Evolutionary conservation across 2,888 invertebrate species (phyloP).

Genomic region (Hanleya hanleyi): DNA sequence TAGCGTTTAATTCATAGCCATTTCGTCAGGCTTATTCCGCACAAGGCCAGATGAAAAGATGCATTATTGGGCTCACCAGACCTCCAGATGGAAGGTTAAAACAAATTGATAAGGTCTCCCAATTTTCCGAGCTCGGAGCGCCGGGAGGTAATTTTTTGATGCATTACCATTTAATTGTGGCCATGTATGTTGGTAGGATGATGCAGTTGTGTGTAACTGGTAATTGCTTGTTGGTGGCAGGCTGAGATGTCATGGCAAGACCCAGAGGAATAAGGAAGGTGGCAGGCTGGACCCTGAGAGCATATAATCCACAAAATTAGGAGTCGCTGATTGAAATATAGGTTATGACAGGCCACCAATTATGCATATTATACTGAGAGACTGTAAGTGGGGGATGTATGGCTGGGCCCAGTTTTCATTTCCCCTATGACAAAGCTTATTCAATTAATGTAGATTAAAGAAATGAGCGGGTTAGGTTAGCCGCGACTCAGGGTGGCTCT

Average conservation of each 20-base stretch:
- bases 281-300: neutral
- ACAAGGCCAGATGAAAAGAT: neutral
- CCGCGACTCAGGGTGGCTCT: neutral
- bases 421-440: constrained; percentile 6
- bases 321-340: constrained; percentile 5
- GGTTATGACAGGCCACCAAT: constrained; percentile 10
- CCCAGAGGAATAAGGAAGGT: neutral
- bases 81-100: neutral
- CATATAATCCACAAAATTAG: constrained; percentile 4
- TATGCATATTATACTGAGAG: neutral
- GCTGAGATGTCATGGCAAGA: neutral
- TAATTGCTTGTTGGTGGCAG: neutral
- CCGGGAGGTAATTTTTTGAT: constrained; percentile 6
- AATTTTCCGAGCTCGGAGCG: neutral
- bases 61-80: neutral
- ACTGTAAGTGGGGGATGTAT: constrained; percentile 6
- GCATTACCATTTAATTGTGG: constrained; percentile 4
- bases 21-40: neutral
- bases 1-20: neutral
- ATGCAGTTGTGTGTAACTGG: neutral
- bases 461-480: neutral
- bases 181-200: neutral
- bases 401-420: neutral
- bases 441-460: constrained; percentile 12
- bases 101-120: neutral